A percentile compares a stretch with the other conserved stretches of the same genome.
phyloP scores from a whole-genome alignment of 2,888 invertebrate genomes.

The Tenthredo notha region DNA sequence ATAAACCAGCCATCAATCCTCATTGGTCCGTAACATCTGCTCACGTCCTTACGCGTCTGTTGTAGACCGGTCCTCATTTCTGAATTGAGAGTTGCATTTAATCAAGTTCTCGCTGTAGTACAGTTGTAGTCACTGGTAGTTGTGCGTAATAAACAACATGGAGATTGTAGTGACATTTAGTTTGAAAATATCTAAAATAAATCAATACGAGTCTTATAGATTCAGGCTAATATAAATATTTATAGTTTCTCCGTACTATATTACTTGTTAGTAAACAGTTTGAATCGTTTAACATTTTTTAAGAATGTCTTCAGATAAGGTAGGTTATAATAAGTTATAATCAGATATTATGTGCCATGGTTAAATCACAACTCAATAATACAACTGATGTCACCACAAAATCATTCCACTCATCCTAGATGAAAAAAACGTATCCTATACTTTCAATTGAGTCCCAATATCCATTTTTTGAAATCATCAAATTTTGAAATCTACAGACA shows the following conservation, averaged over 20 bases:
- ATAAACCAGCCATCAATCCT: too few species aligned
- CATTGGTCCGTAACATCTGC: too few species aligned
- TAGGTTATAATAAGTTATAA: constrained; percentile 26
- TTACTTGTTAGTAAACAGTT: background rate
- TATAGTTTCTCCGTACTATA: background rate
- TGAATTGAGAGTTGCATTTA: too few species aligned
- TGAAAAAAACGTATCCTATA: background rate
- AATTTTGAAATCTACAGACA: background rate
- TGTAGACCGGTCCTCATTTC: too few species aligned
- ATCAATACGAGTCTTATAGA: constrained; percentile 33
- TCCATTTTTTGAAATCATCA: background rate
- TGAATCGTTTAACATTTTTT: background rate
- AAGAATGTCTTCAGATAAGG: constrained; percentile 43
- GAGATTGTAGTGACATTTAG: constrained; percentile 31
- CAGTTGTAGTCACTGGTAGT: background rate
- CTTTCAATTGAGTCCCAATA: background rate
- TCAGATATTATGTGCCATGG: background rate
- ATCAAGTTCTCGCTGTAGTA: too few species aligned
- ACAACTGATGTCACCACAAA: background rate
- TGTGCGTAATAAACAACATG: constrained; percentile 43
- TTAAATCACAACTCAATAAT: background rate
- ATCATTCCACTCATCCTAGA: background rate
- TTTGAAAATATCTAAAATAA: constrained; percentile 40
- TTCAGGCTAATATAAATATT: constrained; percentile 25
- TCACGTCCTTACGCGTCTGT: too few species aligned